Conservation (phyloP, 2,888 invertebrate species). For the Plagodis dolabraria region DNA sequence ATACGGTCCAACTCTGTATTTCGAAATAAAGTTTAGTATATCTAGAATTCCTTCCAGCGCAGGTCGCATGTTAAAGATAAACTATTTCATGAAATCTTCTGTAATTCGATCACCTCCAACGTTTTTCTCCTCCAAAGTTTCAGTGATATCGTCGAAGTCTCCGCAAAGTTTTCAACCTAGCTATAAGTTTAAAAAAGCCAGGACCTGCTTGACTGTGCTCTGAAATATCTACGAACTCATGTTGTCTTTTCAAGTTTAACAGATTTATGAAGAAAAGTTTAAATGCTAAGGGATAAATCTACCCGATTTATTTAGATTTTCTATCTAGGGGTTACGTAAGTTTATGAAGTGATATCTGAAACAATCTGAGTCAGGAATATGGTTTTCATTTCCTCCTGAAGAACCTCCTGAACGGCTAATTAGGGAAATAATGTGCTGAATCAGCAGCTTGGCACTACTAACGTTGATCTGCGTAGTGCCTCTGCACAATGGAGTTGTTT, state of each 20-base stretch:
- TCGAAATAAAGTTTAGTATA: no score
- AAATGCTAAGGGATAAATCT: neutral
- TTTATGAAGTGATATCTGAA: no score
- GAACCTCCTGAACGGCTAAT: no score
- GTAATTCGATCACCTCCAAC: constrained; percentile 3
- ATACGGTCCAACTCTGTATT: no score
- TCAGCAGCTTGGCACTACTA: no score
- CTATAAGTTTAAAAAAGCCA: constrained; percentile 13
- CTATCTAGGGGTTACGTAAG: neutral
- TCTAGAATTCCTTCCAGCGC: no score
- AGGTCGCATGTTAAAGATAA: no score
- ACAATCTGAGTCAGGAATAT: no score
- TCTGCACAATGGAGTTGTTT: no score
- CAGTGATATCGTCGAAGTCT: constrained; percentile 9
- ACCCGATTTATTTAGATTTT: neutral
- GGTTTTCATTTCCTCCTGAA: no score
- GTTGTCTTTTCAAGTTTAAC: constrained; percentile 9
- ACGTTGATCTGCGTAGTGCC: no score
- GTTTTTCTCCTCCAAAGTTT: constrained; percentile 3
- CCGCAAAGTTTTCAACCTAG: constrained; percentile 14
- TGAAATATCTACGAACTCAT: neutral
- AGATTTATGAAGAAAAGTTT: constrained; percentile 6
- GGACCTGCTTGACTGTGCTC: constrained; percentile 4
- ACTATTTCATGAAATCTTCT: constrained; percentile 1
- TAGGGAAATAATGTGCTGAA: no score